Conservation (phyloP, 2,797 vertebrate species). For the Semotilus atromaculatus region DNA sequence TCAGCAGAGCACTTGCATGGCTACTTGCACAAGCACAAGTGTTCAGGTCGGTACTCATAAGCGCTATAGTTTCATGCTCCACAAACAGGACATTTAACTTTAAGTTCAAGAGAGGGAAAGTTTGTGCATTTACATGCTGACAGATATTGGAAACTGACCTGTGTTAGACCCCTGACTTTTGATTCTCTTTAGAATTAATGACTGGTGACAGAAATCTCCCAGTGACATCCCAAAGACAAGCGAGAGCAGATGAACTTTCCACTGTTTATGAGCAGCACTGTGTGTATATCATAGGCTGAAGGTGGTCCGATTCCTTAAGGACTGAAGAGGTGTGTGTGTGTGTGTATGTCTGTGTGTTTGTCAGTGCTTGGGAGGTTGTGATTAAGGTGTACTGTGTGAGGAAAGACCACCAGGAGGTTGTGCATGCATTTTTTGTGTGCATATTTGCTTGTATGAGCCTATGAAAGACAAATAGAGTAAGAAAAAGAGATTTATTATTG, state of each 20-base stretch:
- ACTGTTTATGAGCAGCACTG: slow-evolving; percentile 57
- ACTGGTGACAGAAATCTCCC: slow-evolving; percentile 46
- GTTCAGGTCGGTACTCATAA: slow-evolving; percentile 40
- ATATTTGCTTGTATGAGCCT: slow-evolving; percentile 7
- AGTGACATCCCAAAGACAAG: background rate
- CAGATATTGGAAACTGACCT: slow-evolving; percentile 36
- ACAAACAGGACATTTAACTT: slow-evolving; percentile 53
- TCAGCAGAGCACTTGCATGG: slow-evolving; percentile 54
- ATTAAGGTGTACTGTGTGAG: slow-evolving; percentile 35
- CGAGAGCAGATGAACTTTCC: slow-evolving; percentile 47
- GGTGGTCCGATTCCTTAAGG: slow-evolving; percentile 59
- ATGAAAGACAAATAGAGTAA: background rate
- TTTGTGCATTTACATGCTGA: slow-evolving; percentile 27
- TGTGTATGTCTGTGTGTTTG: slow-evolving; percentile 2
- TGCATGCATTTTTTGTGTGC: slow-evolving; percentile 12
- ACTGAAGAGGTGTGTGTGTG: slow-evolving; percentile 39
- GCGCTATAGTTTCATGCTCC: slow-evolving; percentile 39
- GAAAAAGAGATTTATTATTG: background rate
- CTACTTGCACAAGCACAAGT: slow-evolving; percentile 52
- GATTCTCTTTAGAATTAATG: slow-evolving; percentile 51
- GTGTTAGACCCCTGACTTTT: slow-evolving; percentile 32
- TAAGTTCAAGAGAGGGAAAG: slow-evolving; percentile 18
- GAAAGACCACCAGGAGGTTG: slow-evolving; percentile 51
- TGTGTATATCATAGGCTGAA: slow-evolving; percentile 59
- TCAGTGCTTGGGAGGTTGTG: slow-evolving; percentile 40